Evolutionary conservation across 2,797 vertebrate species (phyloP).

Genomic region (Adelosebastes latens): DNA sequence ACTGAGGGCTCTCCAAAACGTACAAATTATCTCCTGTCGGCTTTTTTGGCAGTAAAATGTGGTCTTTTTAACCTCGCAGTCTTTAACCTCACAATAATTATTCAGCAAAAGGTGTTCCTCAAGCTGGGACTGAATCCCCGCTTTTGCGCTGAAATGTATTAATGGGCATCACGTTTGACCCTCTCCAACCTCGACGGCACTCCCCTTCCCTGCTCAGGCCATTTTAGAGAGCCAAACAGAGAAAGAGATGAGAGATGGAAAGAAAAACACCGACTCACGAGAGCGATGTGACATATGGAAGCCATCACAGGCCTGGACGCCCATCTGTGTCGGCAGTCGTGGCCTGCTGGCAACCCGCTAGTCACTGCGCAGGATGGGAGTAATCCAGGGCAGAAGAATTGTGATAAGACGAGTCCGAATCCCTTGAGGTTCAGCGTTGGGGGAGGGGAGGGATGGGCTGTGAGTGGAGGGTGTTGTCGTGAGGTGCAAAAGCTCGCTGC

Average conservation of each 20-base stretch:
- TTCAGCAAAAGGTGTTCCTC: constrained; percentile 43
- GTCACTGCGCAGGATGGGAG: constrained; percentile 76
- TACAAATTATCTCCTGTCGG: constrained; percentile 71
- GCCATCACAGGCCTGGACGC: constrained; percentile 77
- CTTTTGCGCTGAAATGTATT: constrained; percentile 54
- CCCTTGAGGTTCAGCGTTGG: constrained; percentile 60
- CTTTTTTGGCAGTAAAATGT: constrained; percentile 66
- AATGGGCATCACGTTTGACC: constrained; percentile 65
- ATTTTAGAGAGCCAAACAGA: constrained; percentile 73
- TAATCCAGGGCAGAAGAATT: constrained; percentile 81
- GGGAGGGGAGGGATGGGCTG: constrained; percentile 12
- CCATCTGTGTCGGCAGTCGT: constrained; percentile 79
- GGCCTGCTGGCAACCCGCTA: constrained; percentile 79
- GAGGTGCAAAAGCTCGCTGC: constrained; percentile 64
- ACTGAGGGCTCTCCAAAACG: constrained; percentile 41
- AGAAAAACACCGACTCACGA: constrained; percentile 68
- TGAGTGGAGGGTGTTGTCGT: constrained; percentile 18
- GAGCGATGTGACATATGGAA: constrained; percentile 83
- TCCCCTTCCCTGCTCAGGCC: constrained; percentile 44
- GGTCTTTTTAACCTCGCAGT: constrained; percentile 56
- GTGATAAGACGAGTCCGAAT: constrained; percentile 71
- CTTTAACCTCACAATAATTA: constrained; percentile 65
- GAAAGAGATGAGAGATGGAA: constrained; percentile 74
- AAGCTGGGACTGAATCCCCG: constrained; percentile 34
- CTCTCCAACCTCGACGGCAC: constrained; percentile 22